Conservation (phyloP, 2,888 invertebrate genomes). For the Arctia plantaginis region DNA sequence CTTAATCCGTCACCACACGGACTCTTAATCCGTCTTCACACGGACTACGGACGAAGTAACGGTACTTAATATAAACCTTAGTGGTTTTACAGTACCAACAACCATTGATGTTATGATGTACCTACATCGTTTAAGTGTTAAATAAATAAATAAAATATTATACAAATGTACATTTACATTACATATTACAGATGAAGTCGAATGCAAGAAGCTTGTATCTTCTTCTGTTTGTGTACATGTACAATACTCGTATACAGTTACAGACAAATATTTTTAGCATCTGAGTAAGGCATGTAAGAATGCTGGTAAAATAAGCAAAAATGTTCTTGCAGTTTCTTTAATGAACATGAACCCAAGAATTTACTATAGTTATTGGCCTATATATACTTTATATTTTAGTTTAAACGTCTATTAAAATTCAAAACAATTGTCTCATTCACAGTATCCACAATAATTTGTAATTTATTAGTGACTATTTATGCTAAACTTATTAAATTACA, state of each 20-base stretch:
- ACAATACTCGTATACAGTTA: background rate
- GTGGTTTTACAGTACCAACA: too few relatives aligned
- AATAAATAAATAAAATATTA: too few relatives aligned
- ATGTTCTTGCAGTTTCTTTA: background rate
- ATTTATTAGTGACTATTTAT: background rate
- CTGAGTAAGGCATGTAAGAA: background rate
- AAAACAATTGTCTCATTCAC: background rate
- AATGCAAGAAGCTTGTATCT: background rate
- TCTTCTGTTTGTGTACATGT: background rate
- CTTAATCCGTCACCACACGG: too few relatives aligned
- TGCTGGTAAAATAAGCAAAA: background rate
- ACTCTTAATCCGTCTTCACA: too few relatives aligned
- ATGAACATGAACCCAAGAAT: background rate
- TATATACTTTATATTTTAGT: background rate
- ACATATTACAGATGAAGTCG: background rate
- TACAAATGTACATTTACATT: background rate
- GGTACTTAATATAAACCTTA: too few relatives aligned
- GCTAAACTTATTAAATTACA: slow-evolving; percentile 9
- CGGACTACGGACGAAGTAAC: too few relatives aligned
- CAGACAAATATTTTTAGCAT: slow-evolving; percentile 4
- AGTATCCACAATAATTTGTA: background rate
- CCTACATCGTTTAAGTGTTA: too few relatives aligned
- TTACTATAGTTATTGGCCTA: background rate
- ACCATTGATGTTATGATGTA: too few relatives aligned
- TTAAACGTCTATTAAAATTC: background rate